Conservation (phyloP, 53 echinoderm and acorn worm species). For the Pentamera pediparva region DNA sequence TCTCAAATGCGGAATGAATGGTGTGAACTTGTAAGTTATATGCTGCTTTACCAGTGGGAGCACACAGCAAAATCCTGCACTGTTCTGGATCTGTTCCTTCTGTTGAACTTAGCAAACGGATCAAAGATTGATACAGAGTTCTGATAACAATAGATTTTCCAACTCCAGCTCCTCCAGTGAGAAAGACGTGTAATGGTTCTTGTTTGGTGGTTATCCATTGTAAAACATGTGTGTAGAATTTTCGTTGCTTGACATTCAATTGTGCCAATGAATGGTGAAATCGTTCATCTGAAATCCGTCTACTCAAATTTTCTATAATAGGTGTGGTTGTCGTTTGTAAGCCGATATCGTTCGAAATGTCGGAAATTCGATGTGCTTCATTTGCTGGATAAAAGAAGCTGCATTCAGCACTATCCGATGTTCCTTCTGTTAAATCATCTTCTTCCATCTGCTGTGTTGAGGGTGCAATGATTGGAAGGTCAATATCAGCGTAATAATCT, state of each 20-base stretch:
- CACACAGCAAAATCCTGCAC: constrained; percentile 24
- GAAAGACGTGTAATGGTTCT: constrained; percentile 29
- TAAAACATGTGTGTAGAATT: constrained; percentile 45
- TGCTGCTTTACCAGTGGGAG: constrained; percentile 46
- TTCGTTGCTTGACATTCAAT: constrained; percentile 12
- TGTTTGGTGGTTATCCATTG: constrained; percentile 21
- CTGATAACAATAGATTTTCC: background rate
- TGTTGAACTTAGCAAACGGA: background rate
- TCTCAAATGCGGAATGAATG: constrained; percentile 22
- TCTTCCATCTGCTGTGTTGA: background rate
- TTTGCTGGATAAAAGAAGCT: background rate
- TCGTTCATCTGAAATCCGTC: background rate
- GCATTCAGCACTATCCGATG: background rate
- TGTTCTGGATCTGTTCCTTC: constrained; percentile 36
- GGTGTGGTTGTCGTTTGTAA: background rate
- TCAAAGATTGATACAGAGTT: constrained; percentile 20
- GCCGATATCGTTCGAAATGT: constrained; percentile 12
- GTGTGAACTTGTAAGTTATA: constrained; percentile 24
- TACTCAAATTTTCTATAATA: background rate
- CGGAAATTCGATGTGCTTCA: background rate
- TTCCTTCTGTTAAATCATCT: background rate
- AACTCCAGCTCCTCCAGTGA: constrained; percentile 12
- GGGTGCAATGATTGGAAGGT: background rate
- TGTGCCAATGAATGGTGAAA: background rate
- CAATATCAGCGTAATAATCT: background rate